Evolutionary conservation across 2,888 invertebrate genomes (phyloP), one percentile per base, ranked within the genome.

Genomic region (Cetonia aurata): DNA sequence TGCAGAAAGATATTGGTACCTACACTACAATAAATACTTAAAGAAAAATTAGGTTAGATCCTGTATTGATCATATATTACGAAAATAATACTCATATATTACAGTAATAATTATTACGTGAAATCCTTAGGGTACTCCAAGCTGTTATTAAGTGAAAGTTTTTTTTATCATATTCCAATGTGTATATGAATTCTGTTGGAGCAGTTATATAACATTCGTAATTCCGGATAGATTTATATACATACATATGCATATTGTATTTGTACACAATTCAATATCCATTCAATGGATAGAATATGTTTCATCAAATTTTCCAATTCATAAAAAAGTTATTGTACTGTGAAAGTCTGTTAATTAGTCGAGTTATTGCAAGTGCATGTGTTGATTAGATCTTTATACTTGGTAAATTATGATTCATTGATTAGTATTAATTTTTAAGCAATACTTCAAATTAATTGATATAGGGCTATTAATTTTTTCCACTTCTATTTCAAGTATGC

Each of bases 191-290:
- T 37, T 37, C 8, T 6, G 31, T 41, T 3, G 6, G 17, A 17
- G 31, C 3, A 9, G n/a, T 55, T 53, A 67, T 60, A 60, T 67
- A n/a, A 60, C 60, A 50, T 55, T n/a, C 67, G n/a, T 57, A 48
- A 48, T 48, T 13, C 17, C 48, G 48, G 17, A n/a, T 48, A 48
- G 8, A 15, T 48, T 48, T 13, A 6, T 48, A 48, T 48, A 48
- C 46, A n/a, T n/a, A n/a, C n/a, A n/a, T n/a, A 46, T 46, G 13
- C 10, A 9, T 46, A 46, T 46, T 15, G 6, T 13, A 10, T 1
- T 48, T 48, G 13, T 3, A 48, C n/a, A 10, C 13, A 6, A 13
- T 9, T 48, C 25, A 48, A 48, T 13, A 48, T 17, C 15, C 4
- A 48, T 48, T 10, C 48, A 10, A 48, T 48, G 12, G 12, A 8